A percentile compares a stretch with the other conserved stretches of the same genome.
Conservation (phyloP, 92 coral and sea anemone species). For the Meandrina meandrites region DNA sequence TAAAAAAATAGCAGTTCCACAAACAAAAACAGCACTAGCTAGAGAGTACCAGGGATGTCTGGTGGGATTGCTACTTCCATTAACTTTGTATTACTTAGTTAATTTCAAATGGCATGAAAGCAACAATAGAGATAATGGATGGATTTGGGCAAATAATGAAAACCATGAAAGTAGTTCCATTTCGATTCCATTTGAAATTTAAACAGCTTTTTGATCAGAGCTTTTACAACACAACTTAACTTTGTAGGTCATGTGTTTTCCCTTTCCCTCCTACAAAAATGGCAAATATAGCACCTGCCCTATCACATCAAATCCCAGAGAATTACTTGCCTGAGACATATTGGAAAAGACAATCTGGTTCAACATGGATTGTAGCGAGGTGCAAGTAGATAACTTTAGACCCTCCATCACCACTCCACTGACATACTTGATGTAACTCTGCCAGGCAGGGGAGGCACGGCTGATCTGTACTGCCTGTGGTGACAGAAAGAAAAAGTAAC, state of each 20-base stretch:
- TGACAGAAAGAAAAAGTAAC: background rate
- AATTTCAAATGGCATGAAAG: no score
- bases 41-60: no score
- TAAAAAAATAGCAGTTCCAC: no score
- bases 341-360: slow-evolving; percentile 85
- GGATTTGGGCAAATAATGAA: no score
- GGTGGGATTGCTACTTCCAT: no score
- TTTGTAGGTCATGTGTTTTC: background rate
- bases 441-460: slow-evolving; percentile 99
- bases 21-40: no score
- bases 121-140: no score
- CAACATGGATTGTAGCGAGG: slow-evolving; percentile 88
- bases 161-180: no score
- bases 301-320: background rate
- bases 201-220: no score
- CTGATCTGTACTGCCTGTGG: slow-evolving; percentile 95
- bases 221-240: background rate
- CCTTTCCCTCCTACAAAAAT: background rate
- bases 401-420: slow-evolving; percentile 87
- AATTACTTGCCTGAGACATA: slow-evolving; percentile 67
- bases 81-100: no score
- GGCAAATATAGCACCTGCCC: background rate
- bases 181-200: no score
- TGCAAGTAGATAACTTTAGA: slow-evolving; percentile 71
- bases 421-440: slow-evolving; percentile 84